phyloP scores from a whole-genome alignment of 2,797 vertebrate species.

The Xiphophorus birchmanni region DNA sequence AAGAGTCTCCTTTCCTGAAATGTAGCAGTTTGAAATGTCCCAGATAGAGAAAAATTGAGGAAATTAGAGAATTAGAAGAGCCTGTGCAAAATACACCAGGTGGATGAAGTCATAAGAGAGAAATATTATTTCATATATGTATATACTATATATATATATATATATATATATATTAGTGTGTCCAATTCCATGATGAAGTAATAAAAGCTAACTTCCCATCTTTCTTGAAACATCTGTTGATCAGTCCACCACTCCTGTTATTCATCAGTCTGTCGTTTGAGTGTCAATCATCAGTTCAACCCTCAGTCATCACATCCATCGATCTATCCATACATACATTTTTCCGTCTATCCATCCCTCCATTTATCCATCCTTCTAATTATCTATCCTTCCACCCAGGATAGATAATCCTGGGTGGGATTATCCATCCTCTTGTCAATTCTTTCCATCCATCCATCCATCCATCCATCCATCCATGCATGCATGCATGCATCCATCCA shows the following conservation, averaged over 20 bases:
- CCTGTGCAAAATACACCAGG: not conserved
- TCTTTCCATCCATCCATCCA: not conserved
- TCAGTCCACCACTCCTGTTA: not conserved
- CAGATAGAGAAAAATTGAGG: not conserved
- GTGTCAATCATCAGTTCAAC: not conserved
- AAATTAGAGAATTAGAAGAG: not conserved
- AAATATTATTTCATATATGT: not conserved
- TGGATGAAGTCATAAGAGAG: conserved; percentile 1
- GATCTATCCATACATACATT: not conserved
- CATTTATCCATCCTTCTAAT: not conserved
- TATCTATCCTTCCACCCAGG: too few relatives aligned
- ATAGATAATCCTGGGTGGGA: too few relatives aligned
- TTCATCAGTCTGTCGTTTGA: not conserved
- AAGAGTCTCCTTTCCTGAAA: not conserved
- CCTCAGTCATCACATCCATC: not conserved
- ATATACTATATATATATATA: too few relatives aligned
- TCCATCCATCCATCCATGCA: not conserved
- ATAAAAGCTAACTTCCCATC: not conserved
- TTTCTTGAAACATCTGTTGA: not conserved
- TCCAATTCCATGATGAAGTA: not conserved
- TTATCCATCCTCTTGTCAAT: not conserved
- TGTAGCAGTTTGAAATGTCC: not conserved
- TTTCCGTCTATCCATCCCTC: not conserved
- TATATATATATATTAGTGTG: not conserved
- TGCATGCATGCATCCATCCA: not conserved